Base-by-base conservation (phyloP, 2,113 vertebrate genomes). In the Cyprinus carpio region DNA sequence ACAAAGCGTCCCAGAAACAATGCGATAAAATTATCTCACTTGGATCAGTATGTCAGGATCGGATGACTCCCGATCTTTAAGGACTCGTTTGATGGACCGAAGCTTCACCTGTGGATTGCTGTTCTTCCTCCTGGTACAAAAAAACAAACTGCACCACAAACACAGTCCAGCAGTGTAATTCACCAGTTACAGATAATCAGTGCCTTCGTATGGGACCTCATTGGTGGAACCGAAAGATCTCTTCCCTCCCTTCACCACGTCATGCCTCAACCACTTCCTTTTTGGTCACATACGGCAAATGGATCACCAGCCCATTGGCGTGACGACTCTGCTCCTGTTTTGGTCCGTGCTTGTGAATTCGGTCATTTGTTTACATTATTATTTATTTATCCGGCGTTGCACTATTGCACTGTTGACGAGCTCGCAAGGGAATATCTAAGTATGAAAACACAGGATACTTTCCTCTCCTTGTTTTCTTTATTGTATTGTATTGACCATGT, bases 171-270 rank as follows among this genome's bases (percentile, higher is more conserved):
- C 65, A 7, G 25, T 15, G 25, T 31, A 65, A 78, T 71, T 65
- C 58, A 75, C 40, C n/a, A 90, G 89, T 94, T 89, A 90, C 84
- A 90, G 94, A 94, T 93, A 92, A 85, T 82, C 94, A 94, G 96
- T 96, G 96, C 96, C 96, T 97, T 96, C 93, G 94, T 92, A 94
- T 90, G 93, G 93, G 91, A 96, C 91, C 87, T 67, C 40, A 65
- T 75, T 72, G 83, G 81, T 87, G 78, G 88, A 85, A 88, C 86
- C 43, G 76, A 58, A 54, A 91, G 85, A 83, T 75, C 67, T 79
- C 75, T 64, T 84, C 87, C 46, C 46, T 29, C 79, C 80, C 74
- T 77, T 25, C 9, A n/a, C 51, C 72, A 49, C 40, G 10, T 49
- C 34, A 40, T 43, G 75, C 76, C 76, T 77, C 15, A 23, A 60